Evolutionary conservation across 2,888 invertebrate species (phyloP), one percentile per base, ranked within the genome.

Genomic region (Beris morrisii): DNA sequence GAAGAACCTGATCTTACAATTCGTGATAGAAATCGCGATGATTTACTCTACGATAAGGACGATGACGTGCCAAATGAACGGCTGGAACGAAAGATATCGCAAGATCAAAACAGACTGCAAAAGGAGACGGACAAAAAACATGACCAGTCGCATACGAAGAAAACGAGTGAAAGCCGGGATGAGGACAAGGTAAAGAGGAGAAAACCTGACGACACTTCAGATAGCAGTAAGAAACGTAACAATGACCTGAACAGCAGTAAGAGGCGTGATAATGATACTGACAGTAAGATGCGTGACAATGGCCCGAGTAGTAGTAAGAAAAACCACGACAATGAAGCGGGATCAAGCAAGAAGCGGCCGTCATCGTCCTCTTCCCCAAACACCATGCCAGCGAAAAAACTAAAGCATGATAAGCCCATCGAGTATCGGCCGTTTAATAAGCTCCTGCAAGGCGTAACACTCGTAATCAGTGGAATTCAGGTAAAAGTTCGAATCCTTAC

Each of bases 401-500:
- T 71, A 12, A 74, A 74, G 46, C 71, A 73, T 5, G 70, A 72
- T 5, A 67, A 69, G 31, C 71, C 70, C 12, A 64, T 70, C 0
- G 64, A 74, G 28, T 78, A 75, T 69, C 84, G 82, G 73, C 85
- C 85, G 0, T 89, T 88, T 70, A 76, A 82, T 69, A 78, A 83
- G 70, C 75, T 91, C 38, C 78, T 95, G 71, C 78, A 83, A 11
- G 88, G 84, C 61, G 91, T 91, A 4, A 85, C 86, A 67, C 84
- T 95, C 75, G 90, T 88, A n/a, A 84, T 96, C 70, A 94, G 93
- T 81, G 95, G 95, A 0, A 94, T 91, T 69, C 79, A 79, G 75
- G 78, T 75, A 65, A 7, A 3, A 50, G 48, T 44, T 12, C 31
- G 4, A 38, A 38, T 56, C 43, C 9, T 54, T 5, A 9, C 6